These are phyloP conservation scores for Trichogramma pretiosum DNA, from an alignment of 1,140 invertebrate species.

Conservation along the genomic window DNA sequence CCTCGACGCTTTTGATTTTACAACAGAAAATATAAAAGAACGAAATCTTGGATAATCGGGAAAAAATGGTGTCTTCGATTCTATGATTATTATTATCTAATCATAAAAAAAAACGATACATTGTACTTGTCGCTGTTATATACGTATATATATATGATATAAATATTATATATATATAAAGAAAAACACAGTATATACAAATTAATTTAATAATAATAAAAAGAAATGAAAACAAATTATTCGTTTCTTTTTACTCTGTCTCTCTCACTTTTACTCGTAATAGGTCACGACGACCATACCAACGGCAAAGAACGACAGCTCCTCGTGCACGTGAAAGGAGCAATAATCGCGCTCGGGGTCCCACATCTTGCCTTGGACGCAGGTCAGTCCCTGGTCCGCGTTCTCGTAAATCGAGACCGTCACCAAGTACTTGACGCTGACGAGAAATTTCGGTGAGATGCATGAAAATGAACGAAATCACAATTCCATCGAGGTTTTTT, in stretches of 20 bases:
- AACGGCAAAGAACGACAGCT: conserved; percentile 45
- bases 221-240: conserved; percentile 21
- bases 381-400: conserved; percentile 45
- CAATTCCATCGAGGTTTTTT: background rate
- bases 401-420: conserved; percentile 51
- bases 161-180: conserved; percentile 31
- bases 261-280: conserved; percentile 47
- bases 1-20: conserved; percentile 33
- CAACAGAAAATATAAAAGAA: too few species aligned
- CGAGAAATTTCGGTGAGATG: background rate
- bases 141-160: conserved; percentile 35
- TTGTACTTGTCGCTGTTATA: conserved; percentile 44
- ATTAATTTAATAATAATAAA: conserved; percentile 44
- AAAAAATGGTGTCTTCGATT: conserved; percentile 30
- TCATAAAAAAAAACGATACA: conserved; percentile 41
- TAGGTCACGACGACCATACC: conserved; percentile 51
- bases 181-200: conserved; percentile 33
- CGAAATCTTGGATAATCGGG: conserved; percentile 34
- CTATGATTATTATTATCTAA: conserved; percentile 40
- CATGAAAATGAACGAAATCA: background rate
- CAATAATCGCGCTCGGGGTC: conserved; percentile 50
- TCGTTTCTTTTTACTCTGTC: background rate
- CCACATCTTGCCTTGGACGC: conserved; percentile 50
- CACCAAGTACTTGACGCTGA: conserved; percentile 52
- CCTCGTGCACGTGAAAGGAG: conserved; percentile 47